Evolutionary conservation across 2,113 vertebrate genomes (phyloP).

Genomic region (Amazona guildingii): DNA sequence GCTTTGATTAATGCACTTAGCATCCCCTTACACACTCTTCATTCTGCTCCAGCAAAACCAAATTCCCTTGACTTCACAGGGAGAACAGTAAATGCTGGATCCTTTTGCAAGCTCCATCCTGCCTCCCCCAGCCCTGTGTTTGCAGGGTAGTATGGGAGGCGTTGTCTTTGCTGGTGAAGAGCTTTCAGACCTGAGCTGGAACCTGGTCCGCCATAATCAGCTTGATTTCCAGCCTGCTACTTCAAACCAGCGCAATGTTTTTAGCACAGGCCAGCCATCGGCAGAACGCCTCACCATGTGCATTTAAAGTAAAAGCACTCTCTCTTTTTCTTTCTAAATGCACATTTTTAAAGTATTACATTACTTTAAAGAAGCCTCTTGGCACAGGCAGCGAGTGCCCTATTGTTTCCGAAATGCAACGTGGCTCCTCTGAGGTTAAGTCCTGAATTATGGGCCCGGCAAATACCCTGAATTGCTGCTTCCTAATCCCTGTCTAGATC

Average conservation of each 20-base stretch:
- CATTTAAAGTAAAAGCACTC: neutral
- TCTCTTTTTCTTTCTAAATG: slow-evolving; percentile 21
- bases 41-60: neutral
- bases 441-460: slow-evolving; percentile 59
- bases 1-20: neutral
- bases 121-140: neutral
- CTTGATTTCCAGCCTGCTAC: neutral
- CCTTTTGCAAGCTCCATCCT: neutral
- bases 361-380: slow-evolving; percentile 64
- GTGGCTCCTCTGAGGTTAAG: slow-evolving; percentile 65
- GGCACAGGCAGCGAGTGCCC: slow-evolving; percentile 40
- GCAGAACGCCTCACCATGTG: neutral
- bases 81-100: neutral
- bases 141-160: neutral
- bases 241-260: neutral
- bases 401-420: slow-evolving; percentile 61
- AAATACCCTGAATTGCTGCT: slow-evolving; percentile 58
- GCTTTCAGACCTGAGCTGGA: neutral
- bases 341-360: slow-evolving; percentile 54
- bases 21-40: neutral
- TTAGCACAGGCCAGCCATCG: neutral
- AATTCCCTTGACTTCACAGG: neutral
- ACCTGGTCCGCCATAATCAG: neutral
- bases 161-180: neutral
- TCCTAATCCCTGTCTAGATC: slow-evolving; percentile 53